Percentiles rank a stretch among this genome's conserved stretches.
phyloP scores from a whole-genome alignment of 2,797 vertebrate genomes.

The Anisognathus igniventris region DNA sequence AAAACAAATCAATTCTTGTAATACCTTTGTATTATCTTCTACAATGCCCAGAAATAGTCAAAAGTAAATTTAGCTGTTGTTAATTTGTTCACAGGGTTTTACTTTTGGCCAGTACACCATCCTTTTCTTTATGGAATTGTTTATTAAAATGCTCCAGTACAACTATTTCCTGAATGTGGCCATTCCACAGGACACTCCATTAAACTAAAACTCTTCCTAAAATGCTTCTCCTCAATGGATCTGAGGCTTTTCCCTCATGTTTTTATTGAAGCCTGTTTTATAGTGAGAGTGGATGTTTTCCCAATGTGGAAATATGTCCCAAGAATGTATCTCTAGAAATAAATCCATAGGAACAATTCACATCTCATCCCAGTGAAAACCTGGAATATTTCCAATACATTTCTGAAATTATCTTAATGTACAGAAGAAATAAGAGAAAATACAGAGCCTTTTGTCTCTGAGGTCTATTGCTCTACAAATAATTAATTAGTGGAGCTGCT shows the following conservation, averaged over 20 bases:
- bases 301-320: not conserved
- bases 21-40: not conserved
- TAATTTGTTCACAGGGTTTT: not conserved
- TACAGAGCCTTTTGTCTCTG: not conserved
- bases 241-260: not conserved
- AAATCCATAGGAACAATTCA: not conserved
- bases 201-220: not conserved
- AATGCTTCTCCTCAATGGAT: not conserved
- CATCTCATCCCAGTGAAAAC: not conserved
- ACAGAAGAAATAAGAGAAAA: not conserved
- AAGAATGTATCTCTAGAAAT: not conserved
- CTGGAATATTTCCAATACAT: not conserved
- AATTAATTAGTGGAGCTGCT: conserved; percentile 35
- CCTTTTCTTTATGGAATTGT: not conserved
- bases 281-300: not conserved
- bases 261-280: not conserved
- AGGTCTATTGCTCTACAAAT: conserved; percentile 28
- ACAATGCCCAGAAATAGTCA: not conserved
- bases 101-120: not conserved
- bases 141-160: not conserved
- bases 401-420: not conserved
- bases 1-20: not conserved
- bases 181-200: not conserved
- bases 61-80: not conserved
- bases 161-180: fast-evolving